phyloP scores from a whole-genome alignment of 2,797 vertebrate genomes.

The Alectoris magna region DNA sequence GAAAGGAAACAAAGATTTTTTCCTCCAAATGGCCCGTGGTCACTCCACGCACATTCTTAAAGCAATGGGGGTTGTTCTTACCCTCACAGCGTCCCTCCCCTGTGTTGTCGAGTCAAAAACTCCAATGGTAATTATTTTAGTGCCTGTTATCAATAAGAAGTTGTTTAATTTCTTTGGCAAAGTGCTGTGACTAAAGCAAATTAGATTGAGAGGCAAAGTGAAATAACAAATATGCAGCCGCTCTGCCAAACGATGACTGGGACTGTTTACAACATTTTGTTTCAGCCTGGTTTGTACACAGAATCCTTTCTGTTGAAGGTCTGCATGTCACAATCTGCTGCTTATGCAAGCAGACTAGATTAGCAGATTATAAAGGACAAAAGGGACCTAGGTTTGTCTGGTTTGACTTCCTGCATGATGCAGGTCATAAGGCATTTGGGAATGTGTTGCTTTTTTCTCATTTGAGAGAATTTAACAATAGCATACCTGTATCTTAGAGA shows the following conservation, averaged over 20 bases:
- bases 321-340: slow-evolving; percentile 36
- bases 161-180: slow-evolving; percentile 65
- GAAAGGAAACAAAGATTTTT: background rate
- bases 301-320: slow-evolving; percentile 57
- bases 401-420: slow-evolving; percentile 26
- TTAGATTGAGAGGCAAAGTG: slow-evolving; percentile 51
- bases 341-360: slow-evolving; percentile 53
- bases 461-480: background rate
- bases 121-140: slow-evolving; percentile 52
- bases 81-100: slow-evolving; percentile 13
- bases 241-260: slow-evolving; percentile 51
- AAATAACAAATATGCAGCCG: slow-evolving; percentile 62
- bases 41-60: slow-evolving; percentile 22
- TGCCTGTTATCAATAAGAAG: slow-evolving; percentile 64
- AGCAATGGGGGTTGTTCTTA: slow-evolving; percentile 54
- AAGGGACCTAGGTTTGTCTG: slow-evolving; percentile 38
- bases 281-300: slow-evolving; percentile 46
- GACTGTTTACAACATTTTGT: slow-evolving; percentile 40
- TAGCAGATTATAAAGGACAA: slow-evolving; percentile 50
- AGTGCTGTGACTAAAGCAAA: slow-evolving; percentile 58
- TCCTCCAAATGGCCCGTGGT: background rate
- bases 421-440: background rate
- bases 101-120: slow-evolving; percentile 46
- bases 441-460: background rate
- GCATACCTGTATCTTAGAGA: background rate